These are phyloP conservation scores for Symphodus melops DNA, from an alignment of 2,113 vertebrate genomes.

Conservation along the genomic window DNA sequence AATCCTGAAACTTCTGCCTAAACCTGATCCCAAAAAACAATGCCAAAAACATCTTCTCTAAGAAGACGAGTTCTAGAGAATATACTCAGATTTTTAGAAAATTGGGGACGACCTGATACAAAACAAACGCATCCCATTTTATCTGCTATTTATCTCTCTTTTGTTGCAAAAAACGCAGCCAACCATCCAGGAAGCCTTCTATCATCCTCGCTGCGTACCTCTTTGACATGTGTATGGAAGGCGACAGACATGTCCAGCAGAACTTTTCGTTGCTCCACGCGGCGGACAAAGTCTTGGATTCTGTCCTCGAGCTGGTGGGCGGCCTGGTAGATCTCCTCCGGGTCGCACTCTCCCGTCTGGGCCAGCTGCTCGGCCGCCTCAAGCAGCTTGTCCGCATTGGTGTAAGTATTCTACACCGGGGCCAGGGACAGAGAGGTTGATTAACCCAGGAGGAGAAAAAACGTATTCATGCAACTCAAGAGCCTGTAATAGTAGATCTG, in stretches of 20 bases:
- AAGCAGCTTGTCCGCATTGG: slow-evolving; percentile 96
- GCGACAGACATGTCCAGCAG: slow-evolving; percentile 99
- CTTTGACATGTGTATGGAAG: slow-evolving; percentile 98
- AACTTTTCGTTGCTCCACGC: slow-evolving; percentile 97
- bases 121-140: slow-evolving; percentile 9
- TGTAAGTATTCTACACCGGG: slow-evolving; percentile 92
- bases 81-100: not conserved
- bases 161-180: slow-evolving; percentile 50
- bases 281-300: slow-evolving; percentile 98
- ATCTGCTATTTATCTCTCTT: slow-evolving; percentile 46
- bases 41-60: not conserved
- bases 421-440: not conserved
- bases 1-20: not conserved
- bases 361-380: slow-evolving; percentile 98
- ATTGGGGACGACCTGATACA: not conserved
- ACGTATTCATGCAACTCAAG: too few relatives aligned
- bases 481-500: slow-evolving; percentile 18
- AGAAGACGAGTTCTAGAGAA: not conserved
- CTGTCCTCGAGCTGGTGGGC: slow-evolving; percentile 97
- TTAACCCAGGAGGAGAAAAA: slow-evolving; percentile 21
- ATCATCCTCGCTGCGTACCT: slow-evolving; percentile 84
- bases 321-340: slow-evolving; percentile 98
- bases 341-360: slow-evolving; percentile 98
- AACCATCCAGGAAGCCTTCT: slow-evolving; percentile 64
- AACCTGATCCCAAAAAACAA: not conserved